Conservation (phyloP, 2,888 invertebrate species). For the Nephrotoma guestfalica region DNA sequence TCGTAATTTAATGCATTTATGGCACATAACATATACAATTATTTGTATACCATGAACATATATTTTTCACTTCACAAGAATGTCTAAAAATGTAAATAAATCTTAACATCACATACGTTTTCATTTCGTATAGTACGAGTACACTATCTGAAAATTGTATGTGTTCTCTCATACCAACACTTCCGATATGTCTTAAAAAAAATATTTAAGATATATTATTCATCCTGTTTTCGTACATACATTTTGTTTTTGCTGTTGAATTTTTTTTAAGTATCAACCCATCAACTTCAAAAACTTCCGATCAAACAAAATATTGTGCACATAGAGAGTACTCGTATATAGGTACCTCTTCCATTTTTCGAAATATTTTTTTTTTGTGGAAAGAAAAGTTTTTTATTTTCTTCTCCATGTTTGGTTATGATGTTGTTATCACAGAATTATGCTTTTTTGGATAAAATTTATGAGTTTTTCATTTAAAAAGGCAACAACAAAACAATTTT, state of each 20-base stretch:
- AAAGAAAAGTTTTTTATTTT: not conserved
- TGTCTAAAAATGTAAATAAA: not conserved
- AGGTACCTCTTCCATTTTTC: not conserved
- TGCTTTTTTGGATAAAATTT: not conserved
- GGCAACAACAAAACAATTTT: not conserved
- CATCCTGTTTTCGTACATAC: not conserved
- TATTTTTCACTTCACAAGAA: not conserved
- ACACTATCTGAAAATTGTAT: not conserved
- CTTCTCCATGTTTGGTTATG: not conserved
- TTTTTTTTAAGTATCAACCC: not conserved
- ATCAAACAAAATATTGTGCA: not conserved
- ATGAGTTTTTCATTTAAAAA: not conserved
- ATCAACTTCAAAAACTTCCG: not conserved
- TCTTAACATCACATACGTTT: not conserved
- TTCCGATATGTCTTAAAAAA: not conserved
- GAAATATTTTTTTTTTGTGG: not conserved
- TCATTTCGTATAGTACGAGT: not conserved
- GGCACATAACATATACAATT: not conserved
- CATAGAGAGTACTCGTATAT: not conserved
- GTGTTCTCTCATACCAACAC: not conserved
- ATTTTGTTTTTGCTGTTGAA: not conserved
- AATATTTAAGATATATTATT: not conserved
- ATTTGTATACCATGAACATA: not conserved
- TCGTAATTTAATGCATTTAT: not conserved
- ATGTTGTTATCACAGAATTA: not conserved